A percentile compares a stretch with the other conserved stretches of the same genome.
phyloP scores from a whole-genome alignment of 30 jellyfish, hydroid and myxozoan genomes.

The Mastigias papua region DNA sequence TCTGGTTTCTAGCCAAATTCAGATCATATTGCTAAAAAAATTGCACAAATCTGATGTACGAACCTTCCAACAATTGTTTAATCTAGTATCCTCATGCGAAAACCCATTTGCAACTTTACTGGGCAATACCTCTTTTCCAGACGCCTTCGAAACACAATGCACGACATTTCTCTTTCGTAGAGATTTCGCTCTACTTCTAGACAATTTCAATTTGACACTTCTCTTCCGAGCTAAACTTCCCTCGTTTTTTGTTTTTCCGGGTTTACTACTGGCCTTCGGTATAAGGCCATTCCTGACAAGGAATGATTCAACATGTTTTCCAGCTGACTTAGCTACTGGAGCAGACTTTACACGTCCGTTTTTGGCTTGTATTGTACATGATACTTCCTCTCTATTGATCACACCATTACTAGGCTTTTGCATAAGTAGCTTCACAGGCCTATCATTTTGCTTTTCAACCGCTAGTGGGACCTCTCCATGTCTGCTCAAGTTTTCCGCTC shows the following conservation, averaged over 20 bases:
- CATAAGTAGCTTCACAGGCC: not conserved
- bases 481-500: not conserved
- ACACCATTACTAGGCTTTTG: too few species aligned
- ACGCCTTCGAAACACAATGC: slow-evolving; percentile 17
- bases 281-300: slow-evolving; percentile 85
- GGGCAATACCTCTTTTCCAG: not conserved
- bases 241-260: slow-evolving; percentile 15
- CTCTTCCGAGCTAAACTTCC: slow-evolving; percentile 62
- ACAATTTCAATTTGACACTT: slow-evolving; percentile 70
- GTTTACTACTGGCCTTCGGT: slow-evolving; percentile 51
- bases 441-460: not conserved
- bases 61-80: slow-evolving; percentile 9
- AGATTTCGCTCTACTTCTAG: slow-evolving; percentile 71
- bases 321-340: slow-evolving; percentile 20
- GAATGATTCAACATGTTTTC: slow-evolving; percentile 80
- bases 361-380: not conserved
- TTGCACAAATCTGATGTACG: not conserved
- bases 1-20: not conserved
- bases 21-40: not conserved
- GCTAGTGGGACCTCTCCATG: not conserved
- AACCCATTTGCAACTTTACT: not conserved
- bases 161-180: slow-evolving; percentile 29
- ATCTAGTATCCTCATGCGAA: slow-evolving; percentile 10
- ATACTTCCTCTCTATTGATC: not conserved
- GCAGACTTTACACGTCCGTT: slow-evolving; percentile 40